A percentile compares a stretch with the other conserved stretches of the same genome.
phyloP scores from a whole-genome alignment of 2,113 vertebrate genomes.

The Daubentonia madagascariensis region DNA sequence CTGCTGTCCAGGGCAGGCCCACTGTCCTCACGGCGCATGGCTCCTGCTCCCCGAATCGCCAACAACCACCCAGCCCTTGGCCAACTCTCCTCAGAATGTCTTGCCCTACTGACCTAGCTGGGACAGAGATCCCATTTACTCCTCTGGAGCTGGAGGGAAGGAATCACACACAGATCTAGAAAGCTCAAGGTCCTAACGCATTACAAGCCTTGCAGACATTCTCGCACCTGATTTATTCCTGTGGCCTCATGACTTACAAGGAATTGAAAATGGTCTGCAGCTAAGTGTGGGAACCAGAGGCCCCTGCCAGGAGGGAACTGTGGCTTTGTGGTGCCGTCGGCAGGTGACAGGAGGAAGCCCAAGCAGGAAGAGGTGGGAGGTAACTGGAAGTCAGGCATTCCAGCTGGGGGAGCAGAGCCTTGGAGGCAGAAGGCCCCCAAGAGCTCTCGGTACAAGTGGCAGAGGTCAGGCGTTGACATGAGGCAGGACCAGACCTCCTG shows the following conservation, averaged over 20 bases:
- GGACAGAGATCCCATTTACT: neutral
- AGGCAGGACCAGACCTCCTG: neutral
- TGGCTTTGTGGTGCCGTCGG: too few species aligned
- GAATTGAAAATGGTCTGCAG: neutral
- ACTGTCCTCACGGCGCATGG: too few species aligned
- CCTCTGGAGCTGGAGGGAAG: neutral
- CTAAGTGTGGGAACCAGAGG: neutral
- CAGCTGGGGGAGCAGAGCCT: neutral
- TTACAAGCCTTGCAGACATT: neutral
- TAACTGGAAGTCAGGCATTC: neutral
- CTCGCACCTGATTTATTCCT: too few species aligned
- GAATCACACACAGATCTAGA: too few species aligned
- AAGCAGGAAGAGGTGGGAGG: neutral
- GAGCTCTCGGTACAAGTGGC: neutral
- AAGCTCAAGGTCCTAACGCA: neutral
- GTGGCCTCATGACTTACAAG: neutral
- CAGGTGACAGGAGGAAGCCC: neutral
- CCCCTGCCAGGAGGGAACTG: neutral
- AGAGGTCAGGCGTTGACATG: neutral
- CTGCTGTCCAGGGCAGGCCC: too few species aligned
- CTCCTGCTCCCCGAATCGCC: neutral
- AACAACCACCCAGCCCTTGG: neutral
- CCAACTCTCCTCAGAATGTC: neutral
- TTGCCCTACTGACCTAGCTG: neutral
- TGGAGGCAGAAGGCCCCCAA: neutral